Conservation (phyloP, 2,113 vertebrate species). For the Cinclus mexicanus region DNA sequence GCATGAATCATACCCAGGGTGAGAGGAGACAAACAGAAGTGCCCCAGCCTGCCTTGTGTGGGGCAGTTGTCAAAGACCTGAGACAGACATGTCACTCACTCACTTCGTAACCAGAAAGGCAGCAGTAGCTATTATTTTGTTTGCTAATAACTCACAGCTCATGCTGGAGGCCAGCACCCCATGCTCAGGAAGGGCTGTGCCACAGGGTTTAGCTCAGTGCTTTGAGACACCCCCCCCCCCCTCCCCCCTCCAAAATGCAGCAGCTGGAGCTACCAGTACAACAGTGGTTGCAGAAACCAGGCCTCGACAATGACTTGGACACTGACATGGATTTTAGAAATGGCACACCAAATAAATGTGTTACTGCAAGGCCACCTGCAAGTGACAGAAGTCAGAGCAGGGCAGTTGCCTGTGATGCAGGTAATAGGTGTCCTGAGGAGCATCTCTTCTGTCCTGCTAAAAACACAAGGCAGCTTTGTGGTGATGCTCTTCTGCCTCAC, state of each 20-base stretch:
- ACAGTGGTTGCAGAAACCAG: not conserved
- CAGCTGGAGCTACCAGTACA: not conserved
- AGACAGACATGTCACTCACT: not conserved
- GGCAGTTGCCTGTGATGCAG: not conserved
- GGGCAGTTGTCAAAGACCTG: not conserved
- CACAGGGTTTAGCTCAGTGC: not conserved
- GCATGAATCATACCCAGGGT: not conserved
- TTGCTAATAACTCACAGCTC: not conserved
- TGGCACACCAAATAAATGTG: not conserved
- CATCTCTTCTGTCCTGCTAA: not conserved
- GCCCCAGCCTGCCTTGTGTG: rapidly evolving
- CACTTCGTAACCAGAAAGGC: not conserved
- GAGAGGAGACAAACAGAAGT: not conserved
- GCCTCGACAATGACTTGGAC: not conserved
- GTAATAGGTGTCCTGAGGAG: not conserved
- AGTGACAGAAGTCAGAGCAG: not conserved
- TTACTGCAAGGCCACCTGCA: not conserved
- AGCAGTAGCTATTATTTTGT: not conserved
- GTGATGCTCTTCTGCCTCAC: not conserved
- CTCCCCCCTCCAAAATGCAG: not conserved
- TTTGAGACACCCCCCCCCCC: not conserved
- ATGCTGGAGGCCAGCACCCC: not conserved
- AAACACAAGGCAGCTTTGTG: not conserved
- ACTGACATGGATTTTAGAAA: not conserved
- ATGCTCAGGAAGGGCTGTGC: rapidly evolving